Base-by-base conservation (phyloP, 1,140 invertebrate genomes). In the Drosophila arawakana region DNA sequence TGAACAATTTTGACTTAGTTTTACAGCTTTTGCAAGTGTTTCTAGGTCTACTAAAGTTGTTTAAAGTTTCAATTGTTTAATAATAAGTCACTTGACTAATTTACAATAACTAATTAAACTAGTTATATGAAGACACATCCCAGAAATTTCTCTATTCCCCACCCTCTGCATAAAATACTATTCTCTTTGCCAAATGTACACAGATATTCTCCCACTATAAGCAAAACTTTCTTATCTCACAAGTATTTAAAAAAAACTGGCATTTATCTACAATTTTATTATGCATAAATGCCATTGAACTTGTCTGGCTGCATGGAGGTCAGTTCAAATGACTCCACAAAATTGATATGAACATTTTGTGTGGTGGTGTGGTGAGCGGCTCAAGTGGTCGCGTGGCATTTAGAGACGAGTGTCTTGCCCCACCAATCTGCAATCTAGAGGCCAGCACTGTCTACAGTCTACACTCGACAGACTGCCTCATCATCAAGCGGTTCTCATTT, bases 331-430 rank as follows among this genome's bases (percentile, higher is more conserved):
- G 73, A 82, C 75, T 69, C 49, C 18, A 78, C 69, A 61, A 52
- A 73, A 80, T 72, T 83, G 69, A 84, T 75, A 65, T 81, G 25
- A 21, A 55, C 35, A 25, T 44, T 21, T 46, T 30, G 25, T 30
- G 25, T n/a, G 60, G 3, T 30, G 25, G 25, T 6, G 25, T 6
- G 25, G 25, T 30, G 15, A 35, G 41, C 55, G 65, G 58, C 76
- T 83, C 84, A 80, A 88, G 83, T 89, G 83, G 83, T 81, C 81
- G 82, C 83, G 76, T 86, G 83, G 60, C 78, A 37, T 68, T 41
- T 15, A 18, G 18, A 63, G 60, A 54, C 60, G 6, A 30, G 25
- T 41, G 10, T 43, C 18, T 15, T n/a, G 2, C 7, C 55, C 55
- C 50, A 35, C 46, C 35, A 44, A 25, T 55, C 43, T 44, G n/a